Base-by-base conservation (phyloP, 2,113 vertebrate species). In the Delphinapterus leucas region DNA sequence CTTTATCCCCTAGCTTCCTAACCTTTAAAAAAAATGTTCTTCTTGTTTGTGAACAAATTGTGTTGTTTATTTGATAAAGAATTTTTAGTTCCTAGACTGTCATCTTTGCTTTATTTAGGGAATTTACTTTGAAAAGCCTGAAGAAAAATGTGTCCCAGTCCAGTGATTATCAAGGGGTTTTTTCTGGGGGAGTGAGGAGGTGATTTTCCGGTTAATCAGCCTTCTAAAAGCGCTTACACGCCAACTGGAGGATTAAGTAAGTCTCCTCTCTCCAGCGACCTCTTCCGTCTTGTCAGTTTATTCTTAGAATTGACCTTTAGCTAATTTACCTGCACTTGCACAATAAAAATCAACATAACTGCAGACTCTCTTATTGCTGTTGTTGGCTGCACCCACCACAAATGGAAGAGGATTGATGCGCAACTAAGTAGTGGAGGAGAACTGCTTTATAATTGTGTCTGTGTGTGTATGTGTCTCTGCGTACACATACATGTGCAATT, bases 11-110 rank as follows among this genome's bases (percentile, higher is more conserved):
- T 13, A 79, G 26, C 44, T 94, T 89, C 36, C 68, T 93, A 71
- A 76, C 15, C 61, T 93, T 95, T 79, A 36, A 41, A 87, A 47
- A 36, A 36, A 74, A 44, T 33, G 6, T 65, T 93, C 9, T 26
- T 86, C 14, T 95, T 91, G 9, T 74, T 89, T 80, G 41, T 76
- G n/a, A 89, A 93, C 13, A 77, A 92, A 91, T 68, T 70, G 23
- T n/a, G 15, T 77, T 95, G 25, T 92, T 95, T 95, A 94, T 95
- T 80, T 20, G 67, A 23, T 68, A 94, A 93, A 93, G 17, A 93
- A 53, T 77, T 71, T 86, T 83, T 89, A 88, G 38, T 65, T 85
- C 25, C 55, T 81, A 88, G 68, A 85, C 49, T 88, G 20, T 77
- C 81, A 79, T 25, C 58, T 23, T 65, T 55, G 20, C 41, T 92